Evolutionary conservation across 2,113 vertebrate species (phyloP).

Genomic region (Coryphaenoides rupestris): DNA sequence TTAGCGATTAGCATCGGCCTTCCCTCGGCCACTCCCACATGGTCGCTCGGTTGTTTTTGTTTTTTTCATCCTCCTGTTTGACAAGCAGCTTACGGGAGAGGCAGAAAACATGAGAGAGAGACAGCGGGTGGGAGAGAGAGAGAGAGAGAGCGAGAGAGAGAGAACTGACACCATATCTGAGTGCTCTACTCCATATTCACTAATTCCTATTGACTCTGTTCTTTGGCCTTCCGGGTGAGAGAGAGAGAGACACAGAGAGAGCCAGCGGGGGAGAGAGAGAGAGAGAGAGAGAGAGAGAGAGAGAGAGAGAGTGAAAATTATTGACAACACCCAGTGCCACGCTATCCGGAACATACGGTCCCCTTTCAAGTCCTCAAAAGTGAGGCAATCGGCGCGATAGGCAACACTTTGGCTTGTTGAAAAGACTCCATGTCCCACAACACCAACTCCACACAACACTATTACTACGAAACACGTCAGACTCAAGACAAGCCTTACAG

Average conservation of each 20-base stretch:
- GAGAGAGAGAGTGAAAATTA: constrained; percentile 48
- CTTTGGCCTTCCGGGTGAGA: constrained; percentile 35
- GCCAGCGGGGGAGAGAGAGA: constrained; percentile 19
- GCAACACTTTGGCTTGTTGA: constrained; percentile 13
- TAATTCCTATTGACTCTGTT: constrained; percentile 39
- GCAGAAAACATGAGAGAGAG: constrained; percentile 6
- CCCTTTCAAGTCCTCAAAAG: constrained; percentile 33
- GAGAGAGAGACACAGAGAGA: constrained; percentile 18
- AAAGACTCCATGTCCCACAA: neutral
- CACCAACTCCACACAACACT: neutral
- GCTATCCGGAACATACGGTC: constrained; percentile 47
- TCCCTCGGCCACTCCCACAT: neutral
- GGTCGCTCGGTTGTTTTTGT: too few relatives aligned
- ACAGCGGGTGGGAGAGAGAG: constrained; percentile 13
- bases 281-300: constrained; percentile 22
- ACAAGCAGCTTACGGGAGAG: constrained; percentile 41
- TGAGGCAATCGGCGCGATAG: constrained; percentile 8
- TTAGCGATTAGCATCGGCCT: neutral
- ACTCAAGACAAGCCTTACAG: too few relatives aligned
- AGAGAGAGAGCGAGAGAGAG: neutral
- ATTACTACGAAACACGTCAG: too few relatives aligned
- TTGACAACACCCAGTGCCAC: constrained; percentile 42
- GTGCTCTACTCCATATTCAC: constrained; percentile 25
- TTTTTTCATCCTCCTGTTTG: constrained; percentile 1
- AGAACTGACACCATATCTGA: constrained; percentile 16